Base-by-base conservation (phyloP, 2,113 vertebrate genomes). In the Xenotilapia longispinis region DNA sequence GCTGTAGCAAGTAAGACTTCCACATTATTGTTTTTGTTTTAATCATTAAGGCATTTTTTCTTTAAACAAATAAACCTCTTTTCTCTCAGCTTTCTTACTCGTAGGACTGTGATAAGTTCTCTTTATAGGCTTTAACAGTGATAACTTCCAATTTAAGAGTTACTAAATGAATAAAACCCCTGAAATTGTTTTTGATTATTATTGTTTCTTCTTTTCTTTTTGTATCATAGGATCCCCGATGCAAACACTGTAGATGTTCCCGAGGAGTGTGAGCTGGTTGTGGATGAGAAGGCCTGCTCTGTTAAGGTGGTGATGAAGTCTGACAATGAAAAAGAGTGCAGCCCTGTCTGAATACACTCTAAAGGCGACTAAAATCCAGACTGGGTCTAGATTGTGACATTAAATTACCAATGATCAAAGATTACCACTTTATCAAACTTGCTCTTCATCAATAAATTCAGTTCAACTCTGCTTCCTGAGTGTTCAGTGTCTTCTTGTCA, bases 251-350 rank as follows among this genome's bases (percentile, higher is more conserved):
- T 55, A 3, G 28, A 80, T 0, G 1, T 92, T 36, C 81, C 88
- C 63, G 60, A 54, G 3, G 65, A 78, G 1, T 96, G 93, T 84
- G 93, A 92, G 89, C 13, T 93, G 57, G 6, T 90, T 38, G 47
- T 90, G 5, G 1, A 94, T 70, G 88, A 57, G 57, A 3, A 78
- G 11, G 2, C 53, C 53, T 93, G 93, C 83, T 55, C 84, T 40
- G 19, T 7, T 40, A 86, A 88, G 78, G 1, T 85, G 1, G 68
- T 95, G 82, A 14, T 80, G 85, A 94, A 94, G 83, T 82, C 89
- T 7, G 87, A 95, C 83, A 88, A 83, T 7, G 86, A 89, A 38
- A 90, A 88, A 70, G 26, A 58, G 11, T 94, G 94, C 85, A 9
- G 1, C 3, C 75, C 47, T 9, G 0, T 36, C 4, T 92, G 57